A percentile compares a stretch with the other conserved stretches of the same genome.
phyloP scores from a whole-genome alignment of 2,888 invertebrate genomes.

The Neuroscelio doddi region DNA sequence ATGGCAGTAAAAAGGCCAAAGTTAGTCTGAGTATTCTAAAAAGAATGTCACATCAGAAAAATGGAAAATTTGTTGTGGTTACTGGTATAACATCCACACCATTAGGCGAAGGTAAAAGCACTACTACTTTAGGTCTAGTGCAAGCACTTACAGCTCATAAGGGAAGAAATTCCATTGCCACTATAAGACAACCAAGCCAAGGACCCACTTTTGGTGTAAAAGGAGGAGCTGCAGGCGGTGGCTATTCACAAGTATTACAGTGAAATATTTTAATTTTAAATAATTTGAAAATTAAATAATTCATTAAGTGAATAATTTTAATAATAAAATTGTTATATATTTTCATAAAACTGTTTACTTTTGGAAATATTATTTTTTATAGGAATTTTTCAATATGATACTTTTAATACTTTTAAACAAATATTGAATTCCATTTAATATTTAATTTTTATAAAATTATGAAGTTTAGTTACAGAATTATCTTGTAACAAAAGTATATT shows the following conservation, averaged over 20 bases:
- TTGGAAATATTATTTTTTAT: too few species aligned
- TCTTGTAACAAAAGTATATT: too few species aligned
- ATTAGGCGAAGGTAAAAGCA: conserved; percentile 99
- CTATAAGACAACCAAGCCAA: conserved; percentile 97
- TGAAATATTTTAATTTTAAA: neutral
- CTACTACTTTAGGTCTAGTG: conserved; percentile 92
- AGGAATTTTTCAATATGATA: too few species aligned
- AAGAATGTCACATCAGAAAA: conserved; percentile 78
- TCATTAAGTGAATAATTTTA: too few species aligned
- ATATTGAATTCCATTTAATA: too few species aligned
- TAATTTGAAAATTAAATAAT: neutral
- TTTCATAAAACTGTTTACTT: too few species aligned
- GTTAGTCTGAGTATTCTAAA: conserved; percentile 86
- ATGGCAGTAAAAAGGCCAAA: conserved; percentile 96
- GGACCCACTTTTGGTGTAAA: conserved; percentile 99
- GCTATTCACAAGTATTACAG: conserved; percentile 86
- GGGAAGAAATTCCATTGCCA: conserved; percentile 90
- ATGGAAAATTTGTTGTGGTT: conserved; percentile 95
- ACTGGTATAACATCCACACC: conserved; percentile 99
- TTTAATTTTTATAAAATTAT: too few species aligned
- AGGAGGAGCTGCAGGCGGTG: conserved; percentile 98
- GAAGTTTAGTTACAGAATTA: too few species aligned
- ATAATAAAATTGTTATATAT: too few species aligned
- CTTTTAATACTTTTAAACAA: too few species aligned
- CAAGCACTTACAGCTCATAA: conserved; percentile 93